Conservation (phyloP, 92 coral and sea anemone species). For the Zoanthus sociatus region DNA sequence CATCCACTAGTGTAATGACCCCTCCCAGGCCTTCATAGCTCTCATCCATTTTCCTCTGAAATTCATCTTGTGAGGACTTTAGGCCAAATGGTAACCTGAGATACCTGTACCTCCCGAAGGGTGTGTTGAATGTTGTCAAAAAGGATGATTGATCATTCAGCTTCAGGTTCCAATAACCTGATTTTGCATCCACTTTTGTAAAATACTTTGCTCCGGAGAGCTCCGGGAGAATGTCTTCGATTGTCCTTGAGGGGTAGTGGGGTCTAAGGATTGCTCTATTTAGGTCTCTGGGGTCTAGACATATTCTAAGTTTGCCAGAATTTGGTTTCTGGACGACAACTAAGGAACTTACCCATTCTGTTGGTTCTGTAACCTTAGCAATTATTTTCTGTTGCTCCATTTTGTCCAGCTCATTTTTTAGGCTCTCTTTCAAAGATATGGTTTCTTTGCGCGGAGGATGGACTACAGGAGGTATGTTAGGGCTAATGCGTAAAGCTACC, state of each 20-base stretch:
- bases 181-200: background rate
- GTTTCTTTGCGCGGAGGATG: background rate
- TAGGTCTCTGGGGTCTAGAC: background rate
- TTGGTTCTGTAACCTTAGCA: background rate
- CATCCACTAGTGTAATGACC: background rate
- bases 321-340: background rate
- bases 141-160: background rate
- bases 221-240: background rate
- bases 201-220: background rate
- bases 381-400: background rate
- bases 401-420: background rate
- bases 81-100: constrained; percentile 1
- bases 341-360: background rate
- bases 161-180: background rate
- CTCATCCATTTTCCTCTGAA: constrained; percentile 8
- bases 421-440: background rate
- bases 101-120: background rate
- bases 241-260: constrained; percentile 20
- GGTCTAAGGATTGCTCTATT: constrained; percentile 14
- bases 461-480: constrained; percentile 12
- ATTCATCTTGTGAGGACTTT: background rate
- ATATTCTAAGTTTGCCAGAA: background rate
- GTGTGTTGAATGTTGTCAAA: background rate
- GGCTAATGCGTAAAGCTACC: background rate
- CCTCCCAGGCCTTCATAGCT: constrained; percentile 18